Conservation (phyloP, 2,113 vertebrate species). For the Pitta sordida region DNA sequence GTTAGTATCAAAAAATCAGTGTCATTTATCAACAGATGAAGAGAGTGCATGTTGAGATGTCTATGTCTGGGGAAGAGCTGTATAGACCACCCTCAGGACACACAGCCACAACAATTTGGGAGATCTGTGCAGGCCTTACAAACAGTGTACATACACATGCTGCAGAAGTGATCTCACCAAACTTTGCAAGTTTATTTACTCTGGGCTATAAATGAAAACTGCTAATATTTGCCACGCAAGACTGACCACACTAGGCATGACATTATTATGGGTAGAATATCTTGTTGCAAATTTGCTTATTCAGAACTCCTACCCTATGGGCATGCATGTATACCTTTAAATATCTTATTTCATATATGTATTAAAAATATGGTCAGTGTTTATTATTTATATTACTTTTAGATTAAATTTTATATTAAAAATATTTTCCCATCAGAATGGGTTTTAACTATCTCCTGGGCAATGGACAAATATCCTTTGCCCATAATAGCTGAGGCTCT, state of each 20-base stretch:
- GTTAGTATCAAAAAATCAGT: not conserved
- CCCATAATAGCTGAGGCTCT: not conserved
- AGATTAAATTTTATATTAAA: not conserved
- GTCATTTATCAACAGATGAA: accelerated
- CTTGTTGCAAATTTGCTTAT: not conserved
- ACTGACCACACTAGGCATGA: not conserved
- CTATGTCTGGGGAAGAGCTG: not conserved
- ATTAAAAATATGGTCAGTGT: not conserved
- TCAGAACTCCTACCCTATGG: not conserved
- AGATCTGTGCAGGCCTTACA: not conserved
- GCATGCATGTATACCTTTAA: not conserved
- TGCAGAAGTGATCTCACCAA: not conserved
- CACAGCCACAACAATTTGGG: not conserved
- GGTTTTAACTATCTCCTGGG: not conserved
- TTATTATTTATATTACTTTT: not conserved
- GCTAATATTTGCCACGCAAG: not conserved
- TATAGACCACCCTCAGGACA: not conserved
- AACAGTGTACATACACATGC: accelerated
- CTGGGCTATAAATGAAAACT: not conserved
- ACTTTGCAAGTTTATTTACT: not conserved
- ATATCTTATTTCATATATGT: not conserved
- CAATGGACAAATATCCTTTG: not conserved
- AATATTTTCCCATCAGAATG: not conserved
- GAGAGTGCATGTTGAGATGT: not conserved
- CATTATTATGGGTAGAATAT: not conserved